Evolutionary conservation across 2,797 vertebrate species (phyloP).

Genomic region (Scolopax rusticola): DNA sequence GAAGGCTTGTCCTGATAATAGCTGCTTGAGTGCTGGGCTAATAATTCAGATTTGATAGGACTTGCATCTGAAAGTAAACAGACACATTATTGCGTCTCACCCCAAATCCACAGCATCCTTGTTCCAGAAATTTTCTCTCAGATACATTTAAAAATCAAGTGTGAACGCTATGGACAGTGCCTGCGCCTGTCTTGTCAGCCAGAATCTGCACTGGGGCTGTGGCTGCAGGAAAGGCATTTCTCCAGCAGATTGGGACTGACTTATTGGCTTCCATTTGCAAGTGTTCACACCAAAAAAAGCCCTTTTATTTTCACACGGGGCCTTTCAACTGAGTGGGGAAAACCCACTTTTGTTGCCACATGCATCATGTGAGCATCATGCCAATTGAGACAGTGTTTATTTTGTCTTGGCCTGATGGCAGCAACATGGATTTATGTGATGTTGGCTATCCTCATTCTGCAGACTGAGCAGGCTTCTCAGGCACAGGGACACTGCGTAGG

Average conservation of each 20-base stretch:
- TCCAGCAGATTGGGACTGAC: background rate
- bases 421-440: background rate
- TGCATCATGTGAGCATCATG: background rate
- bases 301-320: background rate
- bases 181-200: background rate
- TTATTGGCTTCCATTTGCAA: background rate
- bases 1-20: background rate
- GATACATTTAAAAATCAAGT: background rate
- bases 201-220: background rate
- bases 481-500: accelerated
- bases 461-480: background rate
- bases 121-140: background rate
- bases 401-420: background rate
- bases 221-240: background rate
- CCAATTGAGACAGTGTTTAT: background rate
- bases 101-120: background rate
- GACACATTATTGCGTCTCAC: background rate
- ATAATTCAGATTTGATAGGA: background rate
- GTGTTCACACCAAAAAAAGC: background rate
- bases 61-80: background rate
- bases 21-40: background rate
- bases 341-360: background rate
- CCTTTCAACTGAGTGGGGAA: background rate
- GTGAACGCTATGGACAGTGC: background rate
- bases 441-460: background rate